These are phyloP conservation scores for Falco berigora DNA, from an alignment of 2,797 vertebrate genomes.

Conservation along the genomic window DNA sequence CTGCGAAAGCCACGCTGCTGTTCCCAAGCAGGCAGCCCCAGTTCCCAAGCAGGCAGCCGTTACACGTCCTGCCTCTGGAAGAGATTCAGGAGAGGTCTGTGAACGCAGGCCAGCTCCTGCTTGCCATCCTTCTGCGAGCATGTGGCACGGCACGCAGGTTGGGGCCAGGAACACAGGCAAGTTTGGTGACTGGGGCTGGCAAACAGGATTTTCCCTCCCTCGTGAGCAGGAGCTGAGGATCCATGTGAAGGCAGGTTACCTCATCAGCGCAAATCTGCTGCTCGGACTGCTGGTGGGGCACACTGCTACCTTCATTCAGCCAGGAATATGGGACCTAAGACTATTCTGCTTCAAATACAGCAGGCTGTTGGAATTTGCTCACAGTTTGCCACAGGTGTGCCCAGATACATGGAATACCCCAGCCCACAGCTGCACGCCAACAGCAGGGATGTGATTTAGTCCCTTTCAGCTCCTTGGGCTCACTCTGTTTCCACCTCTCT, in stretches of 20 bases:
- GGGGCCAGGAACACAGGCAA: background rate
- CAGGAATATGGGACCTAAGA: background rate
- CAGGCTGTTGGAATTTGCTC: background rate
- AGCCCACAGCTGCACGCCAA: background rate
- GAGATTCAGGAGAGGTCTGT: background rate
- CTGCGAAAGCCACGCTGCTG: accelerated
- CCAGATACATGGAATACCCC: background rate
- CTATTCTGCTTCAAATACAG: background rate
- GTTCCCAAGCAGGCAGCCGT: background rate
- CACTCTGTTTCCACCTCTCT: background rate
- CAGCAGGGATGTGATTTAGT: background rate
- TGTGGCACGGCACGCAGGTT: background rate
- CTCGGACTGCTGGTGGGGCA: background rate
- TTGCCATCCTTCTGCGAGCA: background rate
- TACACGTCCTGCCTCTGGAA: background rate
- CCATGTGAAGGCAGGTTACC: background rate
- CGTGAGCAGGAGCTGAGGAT: background rate
- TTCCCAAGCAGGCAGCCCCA: background rate
- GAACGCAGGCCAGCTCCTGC: background rate
- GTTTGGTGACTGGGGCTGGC: background rate
- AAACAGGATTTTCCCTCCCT: background rate
- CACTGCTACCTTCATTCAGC: background rate
- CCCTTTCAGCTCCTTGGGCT: background rate
- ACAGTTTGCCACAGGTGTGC: background rate
- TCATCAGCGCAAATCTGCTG: background rate